Evolutionary conservation across 2,797 vertebrate genomes (phyloP).

Genomic region (Mormyrops boulengeri): DNA sequence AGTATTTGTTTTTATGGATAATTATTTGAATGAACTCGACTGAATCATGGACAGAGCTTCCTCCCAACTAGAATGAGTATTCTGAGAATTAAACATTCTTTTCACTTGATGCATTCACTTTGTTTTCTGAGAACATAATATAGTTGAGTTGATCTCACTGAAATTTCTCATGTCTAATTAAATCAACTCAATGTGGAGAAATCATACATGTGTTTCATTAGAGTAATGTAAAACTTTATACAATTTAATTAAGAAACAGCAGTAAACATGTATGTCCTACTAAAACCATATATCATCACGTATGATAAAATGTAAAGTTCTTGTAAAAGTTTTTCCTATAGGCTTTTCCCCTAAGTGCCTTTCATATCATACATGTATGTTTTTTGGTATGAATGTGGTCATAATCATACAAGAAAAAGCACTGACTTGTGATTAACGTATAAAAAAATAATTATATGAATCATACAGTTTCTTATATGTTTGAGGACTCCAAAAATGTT

Average conservation of each 20-base stretch:
- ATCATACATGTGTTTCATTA: background rate
- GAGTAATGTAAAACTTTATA: background rate
- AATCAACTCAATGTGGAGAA: background rate
- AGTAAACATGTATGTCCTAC: background rate
- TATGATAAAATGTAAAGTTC: background rate
- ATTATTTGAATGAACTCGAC: background rate
- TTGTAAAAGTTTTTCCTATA: background rate
- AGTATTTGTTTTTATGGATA: background rate
- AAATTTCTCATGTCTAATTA: background rate
- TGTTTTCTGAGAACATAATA: background rate
- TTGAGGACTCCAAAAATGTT: background rate
- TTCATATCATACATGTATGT: background rate
- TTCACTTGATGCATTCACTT: background rate
- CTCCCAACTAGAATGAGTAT: background rate
- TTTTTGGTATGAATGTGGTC: background rate
- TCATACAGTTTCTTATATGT: background rate
- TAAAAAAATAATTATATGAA: background rate
- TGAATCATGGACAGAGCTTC: background rate
- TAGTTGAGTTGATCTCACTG: background rate
- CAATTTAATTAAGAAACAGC: background rate
- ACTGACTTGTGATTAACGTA: background rate
- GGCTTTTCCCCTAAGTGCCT: background rate
- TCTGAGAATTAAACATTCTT: background rate
- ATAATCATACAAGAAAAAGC: background rate
- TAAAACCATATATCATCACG: background rate